Evolutionary conservation across 2,888 invertebrate species (phyloP).

Genomic region (Phania funesta): DNA sequence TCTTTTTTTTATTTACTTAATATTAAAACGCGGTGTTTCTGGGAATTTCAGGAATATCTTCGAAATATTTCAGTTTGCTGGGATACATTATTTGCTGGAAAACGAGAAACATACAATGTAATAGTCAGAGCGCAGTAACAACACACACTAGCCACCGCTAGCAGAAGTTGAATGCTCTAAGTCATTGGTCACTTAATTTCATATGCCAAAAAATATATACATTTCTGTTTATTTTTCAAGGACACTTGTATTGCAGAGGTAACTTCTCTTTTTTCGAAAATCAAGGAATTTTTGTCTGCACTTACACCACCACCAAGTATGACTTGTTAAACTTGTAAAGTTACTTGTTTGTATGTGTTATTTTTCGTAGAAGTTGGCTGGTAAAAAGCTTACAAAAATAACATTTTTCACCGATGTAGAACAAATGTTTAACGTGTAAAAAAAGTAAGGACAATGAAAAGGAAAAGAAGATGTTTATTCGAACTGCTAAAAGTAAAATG

Average conservation of each 20-base stretch:
- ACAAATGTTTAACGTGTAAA: conserved; percentile 18
- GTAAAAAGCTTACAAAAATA: conserved; percentile 44
- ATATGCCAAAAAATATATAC: neutral
- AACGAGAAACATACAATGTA: too few relatives aligned
- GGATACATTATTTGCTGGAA: too few relatives aligned
- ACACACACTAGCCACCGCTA: too few relatives aligned
- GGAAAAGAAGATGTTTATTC: conserved; percentile 9
- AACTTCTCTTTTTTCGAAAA: conserved; percentile 1
- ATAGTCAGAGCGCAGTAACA: too few relatives aligned
- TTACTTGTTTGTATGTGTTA: neutral
- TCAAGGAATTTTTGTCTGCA: neutral
- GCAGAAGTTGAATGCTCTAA: too few relatives aligned
- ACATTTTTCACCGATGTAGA: conserved; percentile 48
- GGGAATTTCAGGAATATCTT: too few relatives aligned
- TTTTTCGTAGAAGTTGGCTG: conserved; percentile 36
- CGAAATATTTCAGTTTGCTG: too few relatives aligned
- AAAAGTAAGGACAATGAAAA: too few relatives aligned
- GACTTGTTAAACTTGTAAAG: conserved; percentile 1
- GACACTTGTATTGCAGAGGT: neutral
- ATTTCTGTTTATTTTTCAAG: neutral
- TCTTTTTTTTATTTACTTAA: too few relatives aligned
- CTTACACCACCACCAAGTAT: neutral
- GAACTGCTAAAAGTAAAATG: conserved; percentile 49
- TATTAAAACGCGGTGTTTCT: too few relatives aligned
- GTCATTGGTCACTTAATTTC: too few relatives aligned